Evolutionary conservation across 35 echinoderm and acorn worm genomes (phyloP).

Genomic region (Strongylocentrotus purpuratus): DNA sequence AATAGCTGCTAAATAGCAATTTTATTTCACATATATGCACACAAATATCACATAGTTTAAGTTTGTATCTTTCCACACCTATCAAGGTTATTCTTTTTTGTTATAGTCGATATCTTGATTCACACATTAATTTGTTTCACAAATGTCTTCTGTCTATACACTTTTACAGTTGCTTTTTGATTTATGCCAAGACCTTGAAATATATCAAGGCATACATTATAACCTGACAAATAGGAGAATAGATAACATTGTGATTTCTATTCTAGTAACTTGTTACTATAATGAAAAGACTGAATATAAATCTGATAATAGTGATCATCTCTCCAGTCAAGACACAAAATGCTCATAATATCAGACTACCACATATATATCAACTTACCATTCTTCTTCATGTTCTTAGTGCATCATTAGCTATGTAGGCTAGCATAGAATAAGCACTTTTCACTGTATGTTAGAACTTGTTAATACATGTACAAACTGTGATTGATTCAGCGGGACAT

Average conservation of each 20-base stretch:
- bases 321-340: background rate
- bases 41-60: background rate
- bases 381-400: background rate
- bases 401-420: too few relatives aligned
- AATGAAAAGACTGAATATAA: background rate
- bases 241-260: background rate
- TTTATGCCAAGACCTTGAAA: background rate
- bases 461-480: too few relatives aligned
- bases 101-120: background rate
- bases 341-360: background rate
- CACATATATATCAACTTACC: background rate
- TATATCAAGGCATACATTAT: background rate
- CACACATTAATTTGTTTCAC: background rate
- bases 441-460: background rate
- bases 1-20: slow-evolving; percentile 3
- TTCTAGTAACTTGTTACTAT: background rate
- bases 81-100: background rate
- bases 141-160: background rate
- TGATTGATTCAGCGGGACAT: too few relatives aligned
- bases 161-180: background rate
- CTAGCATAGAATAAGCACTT: background rate
- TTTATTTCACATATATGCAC: slow-evolving; percentile 19
- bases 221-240: background rate
- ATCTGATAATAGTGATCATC: background rate
- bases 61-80: background rate